These are phyloP conservation scores for Psettodes erumei DNA, from an alignment of 2,113 vertebrate species.

Conservation along the genomic window DNA sequence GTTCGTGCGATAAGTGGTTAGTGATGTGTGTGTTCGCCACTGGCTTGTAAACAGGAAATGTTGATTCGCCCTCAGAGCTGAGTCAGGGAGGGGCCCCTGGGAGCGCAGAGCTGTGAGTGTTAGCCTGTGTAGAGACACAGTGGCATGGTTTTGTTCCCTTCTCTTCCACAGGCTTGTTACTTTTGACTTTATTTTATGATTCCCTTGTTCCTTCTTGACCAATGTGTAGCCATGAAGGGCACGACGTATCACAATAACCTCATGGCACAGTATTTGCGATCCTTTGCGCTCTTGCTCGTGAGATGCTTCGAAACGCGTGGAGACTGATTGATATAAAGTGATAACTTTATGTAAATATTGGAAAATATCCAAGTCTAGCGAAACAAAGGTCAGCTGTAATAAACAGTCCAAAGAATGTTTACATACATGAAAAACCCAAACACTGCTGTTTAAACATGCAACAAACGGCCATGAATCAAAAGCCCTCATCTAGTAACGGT, in stretches of 20 bases:
- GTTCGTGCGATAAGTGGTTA: constrained; percentile 63
- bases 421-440: constrained; percentile 33
- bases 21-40: constrained; percentile 53
- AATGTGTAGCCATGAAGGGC: neutral
- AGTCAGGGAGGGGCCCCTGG: constrained; percentile 56
- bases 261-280: neutral
- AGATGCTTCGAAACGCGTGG: neutral
- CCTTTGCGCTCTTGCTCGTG: neutral
- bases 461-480: constrained; percentile 41
- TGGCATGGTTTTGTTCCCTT: constrained; percentile 15
- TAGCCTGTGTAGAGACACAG: neutral
- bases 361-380: constrained; percentile 6
- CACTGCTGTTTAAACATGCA: constrained; percentile 40
- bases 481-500: constrained; percentile 14
- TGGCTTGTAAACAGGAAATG: constrained; percentile 83
- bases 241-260: neutral
- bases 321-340: neutral
- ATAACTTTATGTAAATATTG: neutral
- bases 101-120: constrained; percentile 34
- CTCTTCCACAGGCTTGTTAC: neutral
- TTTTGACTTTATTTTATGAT: constrained; percentile 10
- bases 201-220: constrained; percentile 10
- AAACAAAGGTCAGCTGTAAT: constrained; percentile 30
- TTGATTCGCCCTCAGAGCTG: constrained; percentile 67
- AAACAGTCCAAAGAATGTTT: constrained; percentile 45